Evolutionary conservation across 2,113 vertebrate species (phyloP).

Genomic region (Agelaius phoeniceus): DNA sequence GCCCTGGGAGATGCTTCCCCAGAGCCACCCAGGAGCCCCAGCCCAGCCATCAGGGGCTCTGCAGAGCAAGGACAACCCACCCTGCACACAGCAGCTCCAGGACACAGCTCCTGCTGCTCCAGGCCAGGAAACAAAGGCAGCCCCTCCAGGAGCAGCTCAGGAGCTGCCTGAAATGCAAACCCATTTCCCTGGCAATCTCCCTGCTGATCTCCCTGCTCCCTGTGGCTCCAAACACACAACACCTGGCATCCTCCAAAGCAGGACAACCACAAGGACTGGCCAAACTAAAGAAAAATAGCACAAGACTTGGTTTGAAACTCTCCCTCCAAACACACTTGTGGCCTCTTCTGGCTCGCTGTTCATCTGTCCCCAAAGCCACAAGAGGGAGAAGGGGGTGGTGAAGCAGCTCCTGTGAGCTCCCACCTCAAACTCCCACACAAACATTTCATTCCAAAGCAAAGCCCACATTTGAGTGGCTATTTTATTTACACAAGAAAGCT

Average conservation of each 20-base stretch:
- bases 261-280: not conserved
- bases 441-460: not conserved
- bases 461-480: not conserved
- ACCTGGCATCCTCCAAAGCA: not conserved
- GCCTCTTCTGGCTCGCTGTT: not conserved
- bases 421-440: not conserved
- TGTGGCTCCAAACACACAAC: not conserved
- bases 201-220: not conserved
- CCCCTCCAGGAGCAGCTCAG: not conserved
- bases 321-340: not conserved
- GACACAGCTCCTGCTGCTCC: not conserved
- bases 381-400: not conserved
- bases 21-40: not conserved
- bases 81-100: not conserved
- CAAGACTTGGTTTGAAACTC: not conserved
- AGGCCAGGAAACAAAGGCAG: not conserved
- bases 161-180: not conserved
- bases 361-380: not conserved
- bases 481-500: not conserved
- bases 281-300: fast-evolving
- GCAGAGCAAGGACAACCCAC: not conserved
- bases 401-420: not conserved
- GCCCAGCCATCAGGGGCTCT: not conserved
- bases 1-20: not conserved
- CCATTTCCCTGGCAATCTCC: not conserved